These are phyloP conservation scores for Bombus pyrosoma DNA, from an alignment of 1,140 invertebrate species.

Conservation along the genomic window DNA sequence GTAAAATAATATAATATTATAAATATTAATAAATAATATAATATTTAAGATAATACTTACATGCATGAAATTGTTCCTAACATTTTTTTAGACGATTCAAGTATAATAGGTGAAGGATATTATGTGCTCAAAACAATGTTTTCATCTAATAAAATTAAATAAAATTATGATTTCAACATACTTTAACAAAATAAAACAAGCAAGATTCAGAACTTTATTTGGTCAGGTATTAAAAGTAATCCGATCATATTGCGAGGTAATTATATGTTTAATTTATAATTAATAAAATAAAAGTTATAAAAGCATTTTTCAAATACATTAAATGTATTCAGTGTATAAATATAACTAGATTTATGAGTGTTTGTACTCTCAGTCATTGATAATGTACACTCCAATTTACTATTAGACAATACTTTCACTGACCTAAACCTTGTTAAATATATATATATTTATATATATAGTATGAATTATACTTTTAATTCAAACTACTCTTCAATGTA, in stretches of 20 bases:
- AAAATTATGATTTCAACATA: not conserved
- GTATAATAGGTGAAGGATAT: conserved; percentile 30
- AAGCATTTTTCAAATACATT: conserved; percentile 76
- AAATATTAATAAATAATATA: not conserved
- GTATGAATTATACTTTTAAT: conserved; percentile 48
- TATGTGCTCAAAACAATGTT: conserved; percentile 44
- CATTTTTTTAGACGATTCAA: conserved; percentile 43
- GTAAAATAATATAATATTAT: too few species aligned
- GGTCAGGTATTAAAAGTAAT: conserved; percentile 7
- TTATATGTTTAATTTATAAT: conserved; percentile 61
- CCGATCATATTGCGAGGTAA: conserved; percentile 33
- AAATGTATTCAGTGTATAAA: conserved; percentile 77
- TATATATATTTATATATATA: conserved; percentile 43
- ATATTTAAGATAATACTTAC: not conserved
- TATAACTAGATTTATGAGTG: conserved; percentile 77
- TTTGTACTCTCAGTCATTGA: conserved; percentile 80
- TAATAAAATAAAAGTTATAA: conserved; percentile 71
- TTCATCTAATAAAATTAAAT: conserved; percentile 41
- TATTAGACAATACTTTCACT: conserved; percentile 61
- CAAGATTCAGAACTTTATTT: conserved; percentile 4
- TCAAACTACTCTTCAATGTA: conserved; percentile 57
- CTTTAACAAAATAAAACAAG: not conserved
- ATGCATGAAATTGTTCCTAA: not conserved
- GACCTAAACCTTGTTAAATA: conserved; percentile 63
- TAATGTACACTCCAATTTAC: conserved; percentile 71